phyloP scores from a whole-genome alignment of 2,113 vertebrate species.

The Calyptomena viridis region DNA sequence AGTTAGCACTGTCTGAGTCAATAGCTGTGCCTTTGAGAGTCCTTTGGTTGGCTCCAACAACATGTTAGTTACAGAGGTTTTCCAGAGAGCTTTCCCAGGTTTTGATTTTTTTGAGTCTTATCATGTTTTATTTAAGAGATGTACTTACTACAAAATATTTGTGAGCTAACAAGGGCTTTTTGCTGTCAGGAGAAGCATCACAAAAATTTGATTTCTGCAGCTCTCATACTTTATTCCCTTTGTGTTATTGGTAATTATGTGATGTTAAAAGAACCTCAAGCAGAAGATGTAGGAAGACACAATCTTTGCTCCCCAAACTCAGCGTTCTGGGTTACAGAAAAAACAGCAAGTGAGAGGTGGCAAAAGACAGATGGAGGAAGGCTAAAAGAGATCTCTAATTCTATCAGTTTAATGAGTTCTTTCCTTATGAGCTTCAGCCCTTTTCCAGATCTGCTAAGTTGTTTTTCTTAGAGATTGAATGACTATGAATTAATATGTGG shows the following conservation, averaged over 20 bases:
- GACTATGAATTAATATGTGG: neutral
- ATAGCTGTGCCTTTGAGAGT: neutral
- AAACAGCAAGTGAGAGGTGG: neutral
- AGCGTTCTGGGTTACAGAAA: neutral
- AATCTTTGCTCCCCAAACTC: neutral
- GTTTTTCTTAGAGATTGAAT: neutral
- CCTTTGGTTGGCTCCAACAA: neutral
- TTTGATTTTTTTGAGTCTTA: neutral
- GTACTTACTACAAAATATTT: neutral
- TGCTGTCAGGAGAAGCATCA: neutral
- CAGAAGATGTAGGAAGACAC: neutral
- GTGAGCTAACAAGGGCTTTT: neutral
- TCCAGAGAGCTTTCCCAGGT: neutral
- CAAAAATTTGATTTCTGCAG: neutral
- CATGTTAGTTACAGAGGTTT: neutral
- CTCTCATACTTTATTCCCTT: slow-evolving; percentile 3
- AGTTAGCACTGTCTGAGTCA: neutral
- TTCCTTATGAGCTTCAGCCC: slow-evolving; percentile 22
- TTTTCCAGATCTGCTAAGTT: slow-evolving; percentile 21
- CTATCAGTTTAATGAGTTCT: slow-evolving; percentile 24
- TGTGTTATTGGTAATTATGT: neutral
- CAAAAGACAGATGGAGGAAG: neutral
- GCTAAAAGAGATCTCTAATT: neutral
- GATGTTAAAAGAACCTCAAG: neutral
- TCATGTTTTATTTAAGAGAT: slow-evolving; percentile 13